Evolutionary conservation across 2,797 vertebrate species (phyloP).

Genomic region (Sebastes iracundus): DNA sequence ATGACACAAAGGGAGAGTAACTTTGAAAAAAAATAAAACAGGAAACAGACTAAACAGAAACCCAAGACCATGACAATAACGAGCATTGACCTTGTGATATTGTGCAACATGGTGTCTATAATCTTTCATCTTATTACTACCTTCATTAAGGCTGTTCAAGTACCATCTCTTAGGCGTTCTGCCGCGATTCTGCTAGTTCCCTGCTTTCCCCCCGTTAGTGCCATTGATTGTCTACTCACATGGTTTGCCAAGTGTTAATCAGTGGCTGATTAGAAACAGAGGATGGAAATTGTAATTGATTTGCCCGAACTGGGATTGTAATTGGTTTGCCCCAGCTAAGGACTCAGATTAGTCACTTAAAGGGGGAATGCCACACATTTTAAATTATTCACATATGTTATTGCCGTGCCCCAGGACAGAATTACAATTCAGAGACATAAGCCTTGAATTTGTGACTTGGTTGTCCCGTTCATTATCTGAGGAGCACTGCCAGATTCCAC

Average conservation of each 20-base stretch:
- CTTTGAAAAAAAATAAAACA: too few species aligned
- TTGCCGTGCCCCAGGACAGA: constrained; percentile 25
- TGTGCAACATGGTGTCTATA: neutral
- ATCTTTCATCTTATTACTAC: neutral
- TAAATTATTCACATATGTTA: constrained; percentile 51
- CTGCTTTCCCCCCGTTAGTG: constrained; percentile 4
- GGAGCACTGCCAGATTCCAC: neutral
- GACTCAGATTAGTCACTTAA: constrained; percentile 52
- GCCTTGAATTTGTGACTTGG: constrained; percentile 25
- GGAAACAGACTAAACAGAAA: too few species aligned
- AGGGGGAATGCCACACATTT: constrained; percentile 28
- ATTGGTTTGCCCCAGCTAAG: constrained; percentile 55
- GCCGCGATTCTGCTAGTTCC: neutral
- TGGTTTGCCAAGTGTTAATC: constrained; percentile 65
- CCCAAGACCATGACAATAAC: neutral
- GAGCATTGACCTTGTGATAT: constrained; percentile 5
- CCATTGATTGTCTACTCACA: constrained; percentile 60
- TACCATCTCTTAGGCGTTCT: neutral
- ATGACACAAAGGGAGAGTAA: too few species aligned
- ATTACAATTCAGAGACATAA: constrained; percentile 36
- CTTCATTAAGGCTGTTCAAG: constrained; percentile 20
- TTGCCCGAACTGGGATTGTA: constrained; percentile 43
- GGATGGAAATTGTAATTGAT: constrained; percentile 62
- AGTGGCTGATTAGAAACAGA: constrained; percentile 67
- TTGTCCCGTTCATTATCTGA: constrained; percentile 28